Percentiles rank a stretch among this genome's conserved stretches.
phyloP scores from a whole-genome alignment of 1,140 invertebrate genomes.

The Leptinotarsa texana region DNA sequence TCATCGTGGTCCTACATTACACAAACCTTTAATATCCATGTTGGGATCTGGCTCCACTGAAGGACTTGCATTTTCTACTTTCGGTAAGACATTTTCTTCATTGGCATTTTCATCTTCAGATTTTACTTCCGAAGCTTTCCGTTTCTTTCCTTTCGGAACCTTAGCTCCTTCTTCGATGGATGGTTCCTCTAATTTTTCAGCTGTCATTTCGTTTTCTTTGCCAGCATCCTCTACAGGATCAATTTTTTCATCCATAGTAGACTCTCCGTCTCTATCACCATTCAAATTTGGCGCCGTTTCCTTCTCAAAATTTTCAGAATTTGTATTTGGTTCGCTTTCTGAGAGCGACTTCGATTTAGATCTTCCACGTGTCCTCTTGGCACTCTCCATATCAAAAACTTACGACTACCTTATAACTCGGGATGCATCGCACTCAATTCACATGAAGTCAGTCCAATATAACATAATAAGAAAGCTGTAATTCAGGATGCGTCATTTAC shows the following conservation, averaged over 20 bases:
- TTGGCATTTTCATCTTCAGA: slow-evolving; percentile 19
- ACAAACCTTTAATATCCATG: slow-evolving; percentile 16
- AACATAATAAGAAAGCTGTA: background rate
- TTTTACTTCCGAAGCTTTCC: slow-evolving; percentile 17
- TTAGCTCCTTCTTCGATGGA: background rate
- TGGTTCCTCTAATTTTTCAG: background rate
- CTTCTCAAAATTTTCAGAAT: slow-evolving; percentile 10
- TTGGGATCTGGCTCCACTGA: background rate
- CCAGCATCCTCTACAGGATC: background rate
- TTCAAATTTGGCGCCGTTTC: slow-evolving; percentile 22
- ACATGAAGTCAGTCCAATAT: background rate
- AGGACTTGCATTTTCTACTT: background rate
- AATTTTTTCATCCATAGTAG: background rate
- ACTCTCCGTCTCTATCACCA: background rate
- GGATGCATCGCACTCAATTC: slow-evolving; percentile 5
- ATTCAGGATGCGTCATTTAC: slow-evolving; percentile 17
- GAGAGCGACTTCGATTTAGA: slow-evolving; percentile 21
- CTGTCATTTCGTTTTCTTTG: slow-evolving; percentile 2
- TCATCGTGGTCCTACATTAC: no score
- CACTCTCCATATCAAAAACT: slow-evolving; percentile 10
- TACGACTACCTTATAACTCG: background rate
- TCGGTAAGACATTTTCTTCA: slow-evolving; percentile 9
- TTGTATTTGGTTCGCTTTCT: slow-evolving; percentile 15
- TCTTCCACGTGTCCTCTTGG: slow-evolving; percentile 20
- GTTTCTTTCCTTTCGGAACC: slow-evolving; percentile 25